These are phyloP conservation scores for Lagopus muta DNA, from an alignment of 2,113 vertebrate species.

Conservation along the genomic window DNA sequence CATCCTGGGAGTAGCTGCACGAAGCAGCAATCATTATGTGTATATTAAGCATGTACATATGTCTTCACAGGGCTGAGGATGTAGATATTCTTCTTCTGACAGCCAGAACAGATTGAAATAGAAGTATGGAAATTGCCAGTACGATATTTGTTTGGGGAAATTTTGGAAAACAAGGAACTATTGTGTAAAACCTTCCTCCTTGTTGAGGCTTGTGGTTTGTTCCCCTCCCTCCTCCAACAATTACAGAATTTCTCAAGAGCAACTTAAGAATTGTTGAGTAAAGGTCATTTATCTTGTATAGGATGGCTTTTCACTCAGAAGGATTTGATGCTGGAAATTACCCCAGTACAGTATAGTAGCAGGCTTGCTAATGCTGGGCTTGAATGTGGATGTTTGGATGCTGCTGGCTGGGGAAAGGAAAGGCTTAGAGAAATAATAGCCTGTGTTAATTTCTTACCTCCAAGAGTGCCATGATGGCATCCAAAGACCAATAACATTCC, in stretches of 20 bases:
- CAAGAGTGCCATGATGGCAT: background rate
- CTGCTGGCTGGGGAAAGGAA: background rate
- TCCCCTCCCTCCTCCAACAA: conserved; percentile 32
- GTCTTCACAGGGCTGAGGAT: background rate
- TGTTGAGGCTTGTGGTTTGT: conserved; percentile 45
- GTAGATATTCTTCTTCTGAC: background rate
- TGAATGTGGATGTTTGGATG: background rate
- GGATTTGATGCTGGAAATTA: background rate
- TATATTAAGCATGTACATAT: background rate
- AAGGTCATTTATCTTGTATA: conserved; percentile 34
- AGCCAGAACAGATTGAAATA: background rate
- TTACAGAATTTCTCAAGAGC: conserved; percentile 49
- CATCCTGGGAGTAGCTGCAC: background rate
- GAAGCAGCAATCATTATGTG: background rate
- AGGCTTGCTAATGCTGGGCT: background rate
- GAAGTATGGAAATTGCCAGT: background rate
- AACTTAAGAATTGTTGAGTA: conserved; percentile 43
- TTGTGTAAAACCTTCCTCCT: conserved; percentile 52
- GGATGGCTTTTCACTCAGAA: conserved; percentile 13
- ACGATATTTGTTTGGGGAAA: background rate
- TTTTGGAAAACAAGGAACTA: conserved; percentile 41
- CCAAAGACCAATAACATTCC: background rate
- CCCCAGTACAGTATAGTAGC: background rate
- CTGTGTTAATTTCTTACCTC: background rate
- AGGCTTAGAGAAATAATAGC: background rate